Evolutionary conservation across 1,140 invertebrate species (phyloP).

Genomic region (Plutomurus gul): DNA sequence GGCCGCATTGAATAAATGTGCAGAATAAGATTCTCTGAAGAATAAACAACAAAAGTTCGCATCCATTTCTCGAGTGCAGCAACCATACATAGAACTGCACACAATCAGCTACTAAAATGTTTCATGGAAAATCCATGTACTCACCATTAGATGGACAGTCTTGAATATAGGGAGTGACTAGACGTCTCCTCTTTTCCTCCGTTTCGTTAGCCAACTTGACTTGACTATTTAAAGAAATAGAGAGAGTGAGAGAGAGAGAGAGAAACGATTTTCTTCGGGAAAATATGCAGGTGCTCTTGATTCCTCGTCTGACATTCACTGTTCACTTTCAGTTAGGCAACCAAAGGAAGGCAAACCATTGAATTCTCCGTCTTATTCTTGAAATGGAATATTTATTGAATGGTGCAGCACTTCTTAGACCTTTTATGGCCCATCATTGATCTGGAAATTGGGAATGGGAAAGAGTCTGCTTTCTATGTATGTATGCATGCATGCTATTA

Average conservation of each 20-base stretch:
- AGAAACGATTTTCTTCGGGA: slow-evolving; percentile 20
- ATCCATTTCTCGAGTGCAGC: not conserved
- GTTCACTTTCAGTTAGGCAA: not conserved
- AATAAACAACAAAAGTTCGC: not conserved
- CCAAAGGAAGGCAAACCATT: not conserved
- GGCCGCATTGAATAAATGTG: too few species aligned
- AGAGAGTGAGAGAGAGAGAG: too few species aligned
- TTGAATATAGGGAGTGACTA: too few species aligned
- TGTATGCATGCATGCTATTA: slow-evolving; percentile 14
- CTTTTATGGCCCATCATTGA: slow-evolving; percentile 48
- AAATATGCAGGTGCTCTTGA: slow-evolving; percentile 46
- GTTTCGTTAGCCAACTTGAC: too few species aligned
- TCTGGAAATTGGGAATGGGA: slow-evolving; percentile 40
- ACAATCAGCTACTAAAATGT: too few species aligned
- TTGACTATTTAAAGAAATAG: too few species aligned
- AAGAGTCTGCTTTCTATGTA: not conserved
- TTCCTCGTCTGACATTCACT: slow-evolving; percentile 1
- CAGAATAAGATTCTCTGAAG: not conserved
- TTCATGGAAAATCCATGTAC: too few species aligned
- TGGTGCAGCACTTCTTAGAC: slow-evolving; percentile 33
- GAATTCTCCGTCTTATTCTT: slow-evolving; percentile 37
- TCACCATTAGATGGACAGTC: too few species aligned
- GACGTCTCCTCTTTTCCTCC: too few species aligned
- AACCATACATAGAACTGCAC: too few species aligned
- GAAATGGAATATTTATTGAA: slow-evolving; percentile 43